phyloP scores from a whole-genome alignment of 1,140 invertebrate species.

The Halictus rubicundus region DNA sequence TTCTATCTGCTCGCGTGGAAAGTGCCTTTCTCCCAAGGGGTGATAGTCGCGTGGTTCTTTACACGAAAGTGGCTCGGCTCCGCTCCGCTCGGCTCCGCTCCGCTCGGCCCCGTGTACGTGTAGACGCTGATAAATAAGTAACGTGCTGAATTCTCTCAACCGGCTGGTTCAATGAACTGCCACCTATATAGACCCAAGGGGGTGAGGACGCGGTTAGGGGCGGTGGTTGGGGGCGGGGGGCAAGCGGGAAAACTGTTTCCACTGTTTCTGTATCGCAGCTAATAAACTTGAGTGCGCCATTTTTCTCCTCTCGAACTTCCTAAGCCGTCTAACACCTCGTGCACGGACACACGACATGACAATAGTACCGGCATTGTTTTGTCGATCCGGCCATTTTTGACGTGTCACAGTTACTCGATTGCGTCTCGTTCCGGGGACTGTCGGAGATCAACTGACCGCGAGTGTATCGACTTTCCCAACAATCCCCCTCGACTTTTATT shows the following conservation, averaged over 20 bases:
- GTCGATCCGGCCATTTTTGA: too few relatives aligned
- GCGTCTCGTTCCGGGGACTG: too few relatives aligned
- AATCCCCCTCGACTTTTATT: too few relatives aligned
- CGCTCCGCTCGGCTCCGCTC: too few relatives aligned
- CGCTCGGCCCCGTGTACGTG: conserved; percentile 26
- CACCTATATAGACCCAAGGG: background rate
- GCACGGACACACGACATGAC: too few relatives aligned
- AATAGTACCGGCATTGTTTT: too few relatives aligned
- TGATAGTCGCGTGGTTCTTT: conserved; percentile 45
- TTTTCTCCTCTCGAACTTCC: conserved; percentile 23
- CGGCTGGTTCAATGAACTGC: conserved; percentile 54
- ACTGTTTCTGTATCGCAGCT: conserved; percentile 28
- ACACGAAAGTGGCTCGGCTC: background rate
- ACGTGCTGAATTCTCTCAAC: conserved; percentile 62
- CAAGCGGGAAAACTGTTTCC: background rate
- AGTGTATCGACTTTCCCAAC: too few relatives aligned
- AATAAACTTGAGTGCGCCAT: conserved; percentile 59
- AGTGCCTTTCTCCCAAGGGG: conserved; percentile 60
- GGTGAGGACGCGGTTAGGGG: too few relatives aligned
- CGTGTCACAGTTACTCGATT: too few relatives aligned
- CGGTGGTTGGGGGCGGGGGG: too few relatives aligned
- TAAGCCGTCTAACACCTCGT: too few relatives aligned
- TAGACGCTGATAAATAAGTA: conserved; percentile 62
- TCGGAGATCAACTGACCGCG: too few relatives aligned
- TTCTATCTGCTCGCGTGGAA: conserved; percentile 60